These are phyloP conservation scores for Cistogaster globosa DNA, from an alignment of 2,888 invertebrate species.

Conservation along the genomic window DNA sequence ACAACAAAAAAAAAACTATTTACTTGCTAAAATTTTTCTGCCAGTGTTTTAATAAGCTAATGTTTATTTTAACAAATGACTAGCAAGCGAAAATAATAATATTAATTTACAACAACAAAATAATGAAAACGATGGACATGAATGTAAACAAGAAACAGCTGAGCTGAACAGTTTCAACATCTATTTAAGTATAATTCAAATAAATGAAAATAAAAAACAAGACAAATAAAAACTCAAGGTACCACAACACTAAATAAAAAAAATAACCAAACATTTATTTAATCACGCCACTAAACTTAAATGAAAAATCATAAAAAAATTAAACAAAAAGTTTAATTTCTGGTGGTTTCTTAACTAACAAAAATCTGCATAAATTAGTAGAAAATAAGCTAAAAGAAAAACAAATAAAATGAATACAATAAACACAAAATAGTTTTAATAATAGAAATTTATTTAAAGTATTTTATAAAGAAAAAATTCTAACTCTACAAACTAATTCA, in stretches of 20 bases:
- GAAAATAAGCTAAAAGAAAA: conserved; percentile 12
- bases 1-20: no score
- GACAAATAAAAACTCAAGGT: conserved; percentile 24
- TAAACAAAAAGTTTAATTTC: not conserved
- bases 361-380: conserved; percentile 49
- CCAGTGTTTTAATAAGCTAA: conserved; percentile 14
- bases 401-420: conserved; percentile 25
- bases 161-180: conserved; percentile 46
- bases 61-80: conserved; percentile 32
- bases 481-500: no score
- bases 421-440: not conserved
- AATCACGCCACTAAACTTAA: conserved; percentile 31
- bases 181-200: conserved; percentile 10
- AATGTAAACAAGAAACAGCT: conserved; percentile 71
- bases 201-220: conserved; percentile 4
- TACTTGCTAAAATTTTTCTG: not conserved
- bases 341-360: not conserved
- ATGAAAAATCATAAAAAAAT: conserved; percentile 3
- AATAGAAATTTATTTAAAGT: no score
- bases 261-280: conserved; percentile 7
- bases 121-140: conserved; percentile 14
- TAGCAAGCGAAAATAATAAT: conserved; percentile 35
- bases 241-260: conserved; percentile 34
- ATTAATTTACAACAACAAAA: conserved; percentile 14
- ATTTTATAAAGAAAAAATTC: no score